A percentile compares a stretch with the other conserved stretches of the same genome.
Conservation (phyloP, 2,797 vertebrate species). For the Acrossocheilus wenchowensis region DNA sequence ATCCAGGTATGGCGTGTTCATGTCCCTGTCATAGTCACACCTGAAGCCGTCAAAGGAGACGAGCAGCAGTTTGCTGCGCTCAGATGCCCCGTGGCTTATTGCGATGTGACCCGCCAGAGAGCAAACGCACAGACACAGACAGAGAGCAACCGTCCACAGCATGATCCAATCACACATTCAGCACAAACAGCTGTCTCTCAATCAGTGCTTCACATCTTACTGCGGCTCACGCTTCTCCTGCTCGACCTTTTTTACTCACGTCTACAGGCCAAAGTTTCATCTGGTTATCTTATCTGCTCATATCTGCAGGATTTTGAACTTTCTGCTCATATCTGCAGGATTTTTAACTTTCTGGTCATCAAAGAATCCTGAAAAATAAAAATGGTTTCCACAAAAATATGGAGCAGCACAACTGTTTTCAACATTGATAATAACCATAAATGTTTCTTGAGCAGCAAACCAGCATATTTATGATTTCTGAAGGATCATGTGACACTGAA, state of each 20-base stretch:
- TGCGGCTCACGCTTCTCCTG: background rate
- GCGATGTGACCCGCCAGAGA: slow-evolving; percentile 27
- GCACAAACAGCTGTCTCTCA: too few species aligned
- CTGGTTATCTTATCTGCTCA: slow-evolving; percentile 71
- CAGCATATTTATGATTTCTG: background rate
- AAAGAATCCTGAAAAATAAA: background rate
- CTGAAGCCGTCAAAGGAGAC: slow-evolving; percentile 93
- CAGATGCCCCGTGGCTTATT: background rate
- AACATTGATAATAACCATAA: background rate
- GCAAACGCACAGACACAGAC: slow-evolving; percentile 60
- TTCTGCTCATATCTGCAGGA: slow-evolving; percentile 24
- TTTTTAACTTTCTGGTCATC: background rate
- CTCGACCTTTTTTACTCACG: background rate
- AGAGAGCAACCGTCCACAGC: slow-evolving; percentile 61
- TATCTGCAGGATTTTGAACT: slow-evolving; percentile 50
- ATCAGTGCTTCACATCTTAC: background rate
- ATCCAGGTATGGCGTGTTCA: slow-evolving; percentile 88
- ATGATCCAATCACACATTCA: slow-evolving; percentile 50
- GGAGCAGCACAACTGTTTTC: background rate
- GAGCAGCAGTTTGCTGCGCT: slow-evolving; percentile 82
- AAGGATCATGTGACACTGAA: background rate
- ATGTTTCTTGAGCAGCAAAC: background rate
- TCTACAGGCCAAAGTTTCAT: slow-evolving; percentile 60
- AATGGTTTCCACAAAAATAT: background rate
- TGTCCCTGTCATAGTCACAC: slow-evolving; percentile 92